These are phyloP conservation scores for Agapornis roseicollis DNA, from an alignment of 2,113 vertebrate species.

Conservation along the genomic window DNA sequence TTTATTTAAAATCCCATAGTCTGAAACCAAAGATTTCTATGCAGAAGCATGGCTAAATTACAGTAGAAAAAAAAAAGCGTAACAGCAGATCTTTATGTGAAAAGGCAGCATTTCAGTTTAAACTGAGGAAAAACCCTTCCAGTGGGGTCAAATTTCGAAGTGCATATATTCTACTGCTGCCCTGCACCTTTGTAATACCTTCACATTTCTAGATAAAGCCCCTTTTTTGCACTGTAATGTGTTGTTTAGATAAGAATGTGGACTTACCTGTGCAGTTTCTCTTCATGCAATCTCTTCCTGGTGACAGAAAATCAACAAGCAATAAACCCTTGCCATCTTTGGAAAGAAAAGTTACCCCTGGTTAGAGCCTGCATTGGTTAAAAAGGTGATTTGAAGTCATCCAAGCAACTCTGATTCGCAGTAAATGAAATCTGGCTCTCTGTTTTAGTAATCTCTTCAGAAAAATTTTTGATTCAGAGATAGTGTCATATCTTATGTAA, in stretches of 20 bases:
- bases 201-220: not conserved
- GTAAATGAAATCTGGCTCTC: not conserved
- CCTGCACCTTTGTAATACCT: not conserved
- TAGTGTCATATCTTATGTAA: not conserved
- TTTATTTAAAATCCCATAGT: not conserved
- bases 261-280: not conserved
- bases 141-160: not conserved
- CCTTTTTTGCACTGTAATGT: not conserved
- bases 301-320: not conserved
- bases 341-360: not conserved
- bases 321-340: not conserved
- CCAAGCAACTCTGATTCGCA: not conserved
- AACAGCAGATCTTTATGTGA: not conserved
- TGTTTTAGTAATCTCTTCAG: not conserved
- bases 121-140: not conserved
- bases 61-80: not conserved
- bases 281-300: not conserved
- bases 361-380: not conserved
- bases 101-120: not conserved
- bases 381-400: not conserved
- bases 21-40: not conserved
- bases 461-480: not conserved
- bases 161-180: not conserved
- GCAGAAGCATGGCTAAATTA: not conserved
- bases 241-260: not conserved